Percentiles rank a stretch among this genome's conserved stretches.
These are phyloP conservation scores for Brachypodius melanocephalos DNA, from an alignment of 2,113 vertebrate genomes.

Conservation along the genomic window DNA sequence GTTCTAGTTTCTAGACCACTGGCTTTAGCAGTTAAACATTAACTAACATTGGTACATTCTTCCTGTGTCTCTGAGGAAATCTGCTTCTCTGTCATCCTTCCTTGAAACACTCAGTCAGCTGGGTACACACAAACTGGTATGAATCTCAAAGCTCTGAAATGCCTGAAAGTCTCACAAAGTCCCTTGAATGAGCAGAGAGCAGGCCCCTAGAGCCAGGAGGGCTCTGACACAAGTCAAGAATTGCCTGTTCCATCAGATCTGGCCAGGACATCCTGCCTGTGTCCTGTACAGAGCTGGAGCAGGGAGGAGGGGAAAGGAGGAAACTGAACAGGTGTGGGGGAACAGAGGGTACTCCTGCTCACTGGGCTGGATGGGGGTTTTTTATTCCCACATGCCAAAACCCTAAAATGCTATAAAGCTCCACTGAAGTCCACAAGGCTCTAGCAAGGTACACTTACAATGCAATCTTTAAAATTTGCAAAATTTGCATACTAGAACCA, in stretches of 20 bases:
- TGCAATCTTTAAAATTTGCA: background rate
- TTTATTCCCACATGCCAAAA: background rate
- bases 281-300: background rate
- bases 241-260: background rate
- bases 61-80: background rate
- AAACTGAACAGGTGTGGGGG: accelerated
- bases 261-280: background rate
- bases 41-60: background rate
- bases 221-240: background rate
- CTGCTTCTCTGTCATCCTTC: background rate
- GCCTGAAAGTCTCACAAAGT: background rate
- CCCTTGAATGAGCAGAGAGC: background rate
- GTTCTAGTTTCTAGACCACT: background rate
- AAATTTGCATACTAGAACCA: background rate
- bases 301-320: background rate
- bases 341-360: background rate
- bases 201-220: background rate
- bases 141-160: background rate
- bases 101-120: background rate
- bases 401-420: background rate
- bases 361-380: background rate
- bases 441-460: background rate
- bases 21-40: background rate
- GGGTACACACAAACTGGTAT: background rate
- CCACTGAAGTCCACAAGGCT: background rate